Evolutionary conservation across 2,888 invertebrate species (phyloP).

Genomic region (Rhamphomyia laevipes): DNA sequence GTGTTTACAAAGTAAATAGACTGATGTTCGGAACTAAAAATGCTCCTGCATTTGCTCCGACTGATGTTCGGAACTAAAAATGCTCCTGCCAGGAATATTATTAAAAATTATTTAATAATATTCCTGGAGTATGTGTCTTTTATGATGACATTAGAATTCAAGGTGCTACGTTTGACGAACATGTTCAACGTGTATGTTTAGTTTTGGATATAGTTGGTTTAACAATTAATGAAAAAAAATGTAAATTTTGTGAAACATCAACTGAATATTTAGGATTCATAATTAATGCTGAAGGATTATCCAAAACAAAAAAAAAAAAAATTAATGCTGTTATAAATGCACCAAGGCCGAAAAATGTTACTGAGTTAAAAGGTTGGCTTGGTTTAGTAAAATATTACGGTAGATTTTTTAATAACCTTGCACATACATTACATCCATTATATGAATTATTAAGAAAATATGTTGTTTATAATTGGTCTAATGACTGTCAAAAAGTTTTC

Average conservation of each 20-base stretch:
- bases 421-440: conserved; percentile 7
- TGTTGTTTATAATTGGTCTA: conserved; percentile 8
- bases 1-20: conserved; percentile 12
- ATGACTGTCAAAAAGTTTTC: conserved; percentile 10
- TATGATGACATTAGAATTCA: neutral
- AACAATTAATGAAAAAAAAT: conserved; percentile 11
- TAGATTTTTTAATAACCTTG: conserved; percentile 8
- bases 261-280: conserved; percentile 12
- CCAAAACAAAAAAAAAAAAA: conserved; percentile 2
- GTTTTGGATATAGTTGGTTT: conserved; percentile 4
- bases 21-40: conserved; percentile 14
- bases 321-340: conserved; percentile 4
- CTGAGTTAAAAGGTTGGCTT: too few species aligned
- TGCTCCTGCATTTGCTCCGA: conserved; percentile 14
- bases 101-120: neutral
- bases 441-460: conserved; percentile 9
- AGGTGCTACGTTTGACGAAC: neutral
- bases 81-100: conserved; percentile 14
- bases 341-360: conserved; percentile 6
- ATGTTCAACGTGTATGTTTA: neutral
- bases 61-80: conserved; percentile 14
- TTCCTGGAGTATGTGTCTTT: neutral
- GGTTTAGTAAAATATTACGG: conserved; percentile 12
- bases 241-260: conserved; percentile 8
- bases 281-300: conserved; percentile 5